Percentiles rank a stretch among this genome's conserved stretches.
Conservation (phyloP, 2,797 vertebrate species). For the Esox masquinongy region DNA sequence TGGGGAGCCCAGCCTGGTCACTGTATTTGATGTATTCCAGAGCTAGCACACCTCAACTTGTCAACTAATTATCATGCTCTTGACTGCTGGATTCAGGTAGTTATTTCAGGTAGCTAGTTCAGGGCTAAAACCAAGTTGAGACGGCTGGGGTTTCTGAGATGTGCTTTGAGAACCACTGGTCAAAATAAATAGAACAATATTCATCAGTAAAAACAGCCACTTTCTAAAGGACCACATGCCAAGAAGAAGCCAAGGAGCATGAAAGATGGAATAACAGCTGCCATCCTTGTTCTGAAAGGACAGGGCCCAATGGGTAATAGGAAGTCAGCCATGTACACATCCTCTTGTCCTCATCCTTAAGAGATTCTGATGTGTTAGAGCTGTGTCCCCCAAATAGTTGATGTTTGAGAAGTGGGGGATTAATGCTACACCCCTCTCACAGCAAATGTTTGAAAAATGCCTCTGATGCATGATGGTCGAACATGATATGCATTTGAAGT, state of each 20-base stretch:
- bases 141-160: too few relatives aligned
- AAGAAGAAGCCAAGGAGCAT: neutral
- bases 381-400: neutral
- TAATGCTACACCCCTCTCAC: neutral
- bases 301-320: slow-evolving; percentile 26
- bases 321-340: slow-evolving; percentile 8
- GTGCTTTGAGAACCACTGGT: too few relatives aligned
- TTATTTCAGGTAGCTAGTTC: too few relatives aligned
- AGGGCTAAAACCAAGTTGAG: too few relatives aligned
- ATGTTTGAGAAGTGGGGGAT: neutral
- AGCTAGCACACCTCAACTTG: too few relatives aligned
- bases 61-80: too few relatives aligned
- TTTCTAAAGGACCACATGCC: neutral
- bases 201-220: neutral
- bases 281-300: slow-evolving; percentile 10
- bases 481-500: slow-evolving; percentile 34
- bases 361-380: neutral
- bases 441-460: too few relatives aligned
- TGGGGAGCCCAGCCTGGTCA: too few relatives aligned
- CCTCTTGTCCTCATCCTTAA: slow-evolving; percentile 13
- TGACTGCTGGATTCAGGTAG: too few relatives aligned
- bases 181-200: neutral
- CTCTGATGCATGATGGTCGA: too few relatives aligned
- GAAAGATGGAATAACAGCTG: neutral
- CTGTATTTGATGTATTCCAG: too few relatives aligned